A percentile compares a stretch with the other conserved stretches of the same genome.
Conservation (phyloP, 1,140 invertebrate species). For the Pseudomyrmex gracilis region DNA sequence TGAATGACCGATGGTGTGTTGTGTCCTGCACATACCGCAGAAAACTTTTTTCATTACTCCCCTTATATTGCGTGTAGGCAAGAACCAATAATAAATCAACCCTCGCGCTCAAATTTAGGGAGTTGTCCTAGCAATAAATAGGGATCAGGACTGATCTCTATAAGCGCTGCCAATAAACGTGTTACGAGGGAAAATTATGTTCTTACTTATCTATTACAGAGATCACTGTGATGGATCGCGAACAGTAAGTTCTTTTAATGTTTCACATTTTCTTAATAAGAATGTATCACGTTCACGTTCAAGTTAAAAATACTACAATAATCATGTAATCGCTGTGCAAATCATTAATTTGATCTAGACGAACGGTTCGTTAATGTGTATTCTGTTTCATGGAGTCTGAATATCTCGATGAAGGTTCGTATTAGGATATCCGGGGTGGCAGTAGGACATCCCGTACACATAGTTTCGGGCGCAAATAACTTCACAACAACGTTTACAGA, state of each 20-base stretch:
- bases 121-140: slow-evolving; percentile 56
- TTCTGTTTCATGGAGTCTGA: slow-evolving; percentile 19
- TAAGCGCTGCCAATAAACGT: slow-evolving; percentile 52
- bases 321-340: not conserved
- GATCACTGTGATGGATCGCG: slow-evolving; percentile 3
- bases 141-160: slow-evolving; percentile 57
- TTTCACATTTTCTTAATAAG: not conserved
- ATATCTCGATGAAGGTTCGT: slow-evolving; percentile 34
- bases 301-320: not conserved
- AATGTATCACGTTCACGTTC: not conserved
- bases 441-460: slow-evolving; percentile 17
- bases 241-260: not conserved
- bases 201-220: slow-evolving; percentile 43
- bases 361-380: not conserved
- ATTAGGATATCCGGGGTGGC: slow-evolving; percentile 27
- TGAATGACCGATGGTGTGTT: slow-evolving; percentile 41
- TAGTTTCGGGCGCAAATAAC: slow-evolving; percentile 50
- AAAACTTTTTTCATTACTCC: slow-evolving; percentile 68
- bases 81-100: slow-evolving; percentile 65
- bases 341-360: not conserved
- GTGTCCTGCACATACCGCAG: slow-evolving; percentile 27
- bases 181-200: not conserved
- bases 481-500: slow-evolving; percentile 48
- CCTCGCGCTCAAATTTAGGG: slow-evolving; percentile 65
- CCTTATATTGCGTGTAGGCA: slow-evolving; percentile 35